Percentiles rank a stretch among this genome's conserved stretches.
phyloP scores from a whole-genome alignment of 2,113 vertebrate species.

The Gadus macrocephalus region DNA sequence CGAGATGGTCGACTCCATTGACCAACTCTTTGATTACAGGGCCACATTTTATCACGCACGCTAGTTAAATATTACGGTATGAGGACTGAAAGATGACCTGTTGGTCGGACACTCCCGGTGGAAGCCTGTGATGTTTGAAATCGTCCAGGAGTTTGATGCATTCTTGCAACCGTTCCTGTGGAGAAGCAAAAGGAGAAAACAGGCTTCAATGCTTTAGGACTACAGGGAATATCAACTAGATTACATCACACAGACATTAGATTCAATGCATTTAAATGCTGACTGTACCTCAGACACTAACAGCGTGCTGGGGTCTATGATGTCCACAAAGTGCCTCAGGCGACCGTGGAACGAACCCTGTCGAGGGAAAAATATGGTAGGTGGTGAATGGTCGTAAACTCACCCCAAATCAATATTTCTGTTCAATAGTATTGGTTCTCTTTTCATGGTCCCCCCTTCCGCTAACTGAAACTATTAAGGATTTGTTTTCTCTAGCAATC shows the following conservation, averaged over 20 bases:
- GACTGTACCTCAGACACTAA: slow-evolving; percentile 90
- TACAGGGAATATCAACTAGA: background rate
- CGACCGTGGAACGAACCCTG: slow-evolving; percentile 90
- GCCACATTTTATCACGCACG: too few relatives aligned
- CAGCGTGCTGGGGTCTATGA: slow-evolving; percentile 93
- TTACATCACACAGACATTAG: too few relatives aligned
- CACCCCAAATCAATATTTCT: too few relatives aligned
- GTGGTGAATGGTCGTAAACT: too few relatives aligned
- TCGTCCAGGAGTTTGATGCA: slow-evolving; percentile 89
- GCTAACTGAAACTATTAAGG: too few relatives aligned
- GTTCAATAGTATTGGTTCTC: too few relatives aligned
- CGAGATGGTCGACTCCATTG: too few relatives aligned
- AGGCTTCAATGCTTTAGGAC: background rate
- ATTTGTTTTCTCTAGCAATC: too few relatives aligned
- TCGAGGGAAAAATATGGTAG: slow-evolving; percentile 23
- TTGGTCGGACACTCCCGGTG: slow-evolving; percentile 80
- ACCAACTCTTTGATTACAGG: too few relatives aligned
- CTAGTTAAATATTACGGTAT: too few relatives aligned
- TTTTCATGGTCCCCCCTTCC: too few relatives aligned
- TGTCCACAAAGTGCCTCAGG: slow-evolving; percentile 90
- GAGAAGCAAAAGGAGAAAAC: background rate
- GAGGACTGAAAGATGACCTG: slow-evolving; percentile 70
- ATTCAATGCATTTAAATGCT: background rate
- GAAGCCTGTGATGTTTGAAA: slow-evolving; percentile 82
- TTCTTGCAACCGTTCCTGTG: slow-evolving; percentile 81